Percentiles rank a stretch among this genome's conserved stretches.
Evolutionary conservation across 2,888 invertebrate genomes (phyloP).

Genomic region (Aquatica leii): DNA sequence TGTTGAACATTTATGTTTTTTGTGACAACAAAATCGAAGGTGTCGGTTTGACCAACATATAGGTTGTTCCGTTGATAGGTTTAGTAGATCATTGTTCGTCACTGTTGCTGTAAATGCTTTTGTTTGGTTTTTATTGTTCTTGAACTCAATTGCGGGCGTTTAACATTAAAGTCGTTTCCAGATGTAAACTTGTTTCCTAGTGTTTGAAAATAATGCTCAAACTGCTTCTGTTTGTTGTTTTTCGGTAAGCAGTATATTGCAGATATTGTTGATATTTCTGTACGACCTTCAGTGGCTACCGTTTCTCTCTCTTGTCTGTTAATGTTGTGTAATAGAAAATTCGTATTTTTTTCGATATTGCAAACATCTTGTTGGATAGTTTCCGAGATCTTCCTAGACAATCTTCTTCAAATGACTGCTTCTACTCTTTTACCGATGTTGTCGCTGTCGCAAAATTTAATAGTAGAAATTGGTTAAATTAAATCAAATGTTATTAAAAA

Average conservation of each 20-base stretch:
- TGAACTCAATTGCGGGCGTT: background rate
- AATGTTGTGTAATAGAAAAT: too few relatives aligned
- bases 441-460: too few relatives aligned
- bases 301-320: too few relatives aligned
- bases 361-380: too few relatives aligned
- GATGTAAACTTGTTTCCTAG: background rate
- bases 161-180: background rate
- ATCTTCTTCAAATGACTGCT: too few relatives aligned
- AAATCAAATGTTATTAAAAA: too few relatives aligned
- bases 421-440: too few relatives aligned
- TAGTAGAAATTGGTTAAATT: too few relatives aligned
- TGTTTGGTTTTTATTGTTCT: background rate
- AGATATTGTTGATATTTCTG: background rate
- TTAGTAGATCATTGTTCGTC: background rate
- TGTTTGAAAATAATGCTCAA: background rate
- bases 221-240: background rate
- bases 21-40: background rate
- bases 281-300: background rate
- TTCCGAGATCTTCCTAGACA: too few relatives aligned
- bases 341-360: too few relatives aligned
- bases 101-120: background rate
- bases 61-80: background rate
- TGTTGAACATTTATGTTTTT: background rate
- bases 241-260: too few relatives aligned
- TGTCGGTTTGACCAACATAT: background rate